Base-by-base conservation (phyloP, 2,888 invertebrate species). In the Monoplex corrugatus region DNA sequence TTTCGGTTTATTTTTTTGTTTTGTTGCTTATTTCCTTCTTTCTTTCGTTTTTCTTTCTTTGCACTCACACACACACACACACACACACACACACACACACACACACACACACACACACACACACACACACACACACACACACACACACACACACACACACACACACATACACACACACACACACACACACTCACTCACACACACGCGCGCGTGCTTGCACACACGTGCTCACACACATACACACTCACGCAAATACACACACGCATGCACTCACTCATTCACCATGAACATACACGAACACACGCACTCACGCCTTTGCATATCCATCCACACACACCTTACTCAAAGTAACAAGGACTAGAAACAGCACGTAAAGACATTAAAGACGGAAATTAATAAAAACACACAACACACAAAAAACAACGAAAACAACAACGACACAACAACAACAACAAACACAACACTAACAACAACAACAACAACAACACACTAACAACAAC, bases 71-170 rank as follows among this genome's bases (percentile, higher is more conserved):
- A 28, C 68, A 28, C 68, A 28, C 68, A n/a, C 68, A 5, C 68
- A 63, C 63, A 28, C 68, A 28, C 68, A 28, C 68, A 68, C 68
- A 68, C 68, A 68, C 68, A 68, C n/a, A n/a, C 68, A 10, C 68
- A 13, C 68, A 68, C 68, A 50, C 50, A 50, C 50, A 50, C 50
- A 50, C 8, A 8, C 50, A 50, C 50, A 50, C 50, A 50, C 50
- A 68, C 68, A 68, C 2, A 10, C 32, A 68, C 68, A 10, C 68
- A 68, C 63, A 68, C 5, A 2, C 63, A 68, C 68, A 68, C 68
- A 72, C 68, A 72, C 68, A 72, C 68, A 72, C 68, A 72, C 68
- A 72, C 68, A 68, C 68, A 72, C 68, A 72, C 68, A 72, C 68
- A 72, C 68, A 72, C 68, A 72, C 68, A 72, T 32, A 72, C 68